A percentile compares a stretch with the other conserved stretches of the same genome.
Conservation (phyloP, 2,888 invertebrate species). For the Mechanitis mazaeus region DNA sequence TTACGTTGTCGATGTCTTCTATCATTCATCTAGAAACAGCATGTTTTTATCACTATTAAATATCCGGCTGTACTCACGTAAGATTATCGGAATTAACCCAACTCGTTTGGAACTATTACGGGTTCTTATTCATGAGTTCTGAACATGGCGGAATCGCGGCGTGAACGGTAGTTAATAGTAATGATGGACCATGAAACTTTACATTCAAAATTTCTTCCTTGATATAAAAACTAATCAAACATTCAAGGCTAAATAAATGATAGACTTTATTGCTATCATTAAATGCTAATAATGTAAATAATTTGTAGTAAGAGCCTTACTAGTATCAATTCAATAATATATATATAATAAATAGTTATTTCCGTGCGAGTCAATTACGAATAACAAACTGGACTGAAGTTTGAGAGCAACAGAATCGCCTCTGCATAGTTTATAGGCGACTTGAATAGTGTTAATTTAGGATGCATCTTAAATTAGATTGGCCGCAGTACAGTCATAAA, state of each 20-base stretch:
- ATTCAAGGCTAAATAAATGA: conserved; percentile 10
- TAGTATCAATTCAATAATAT: not conserved
- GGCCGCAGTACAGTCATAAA: conserved; percentile 15
- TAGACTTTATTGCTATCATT: not conserved
- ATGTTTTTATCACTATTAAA: conserved; percentile 43
- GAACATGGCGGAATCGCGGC: too few relatives aligned
- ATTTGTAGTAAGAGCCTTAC: not conserved
- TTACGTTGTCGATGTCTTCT: conserved; percentile 56
- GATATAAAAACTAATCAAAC: conserved; percentile 22
- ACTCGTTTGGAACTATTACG: too few relatives aligned
- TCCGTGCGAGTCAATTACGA: conserved; percentile 4
- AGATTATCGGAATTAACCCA: too few relatives aligned
- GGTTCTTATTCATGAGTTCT: too few relatives aligned
- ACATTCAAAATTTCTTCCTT: conserved; percentile 6
- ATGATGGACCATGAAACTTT: too few relatives aligned
- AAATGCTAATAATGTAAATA: not conserved
- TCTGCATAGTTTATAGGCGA: conserved; percentile 16
- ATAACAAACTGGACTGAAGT: conserved; percentile 12
- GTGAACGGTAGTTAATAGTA: too few relatives aligned
- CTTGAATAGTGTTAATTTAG: conserved; percentile 25
- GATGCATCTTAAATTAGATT: conserved; percentile 14
- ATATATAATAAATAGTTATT: conserved; percentile 3
- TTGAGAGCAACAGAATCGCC: conserved; percentile 11
- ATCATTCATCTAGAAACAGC: conserved; percentile 68
- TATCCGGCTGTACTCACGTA: too few relatives aligned